Evolutionary conservation across 1,140 invertebrate species (phyloP), one percentile per base, ranked within the genome.

Genomic region (Anoplolepis gracilipes): DNA sequence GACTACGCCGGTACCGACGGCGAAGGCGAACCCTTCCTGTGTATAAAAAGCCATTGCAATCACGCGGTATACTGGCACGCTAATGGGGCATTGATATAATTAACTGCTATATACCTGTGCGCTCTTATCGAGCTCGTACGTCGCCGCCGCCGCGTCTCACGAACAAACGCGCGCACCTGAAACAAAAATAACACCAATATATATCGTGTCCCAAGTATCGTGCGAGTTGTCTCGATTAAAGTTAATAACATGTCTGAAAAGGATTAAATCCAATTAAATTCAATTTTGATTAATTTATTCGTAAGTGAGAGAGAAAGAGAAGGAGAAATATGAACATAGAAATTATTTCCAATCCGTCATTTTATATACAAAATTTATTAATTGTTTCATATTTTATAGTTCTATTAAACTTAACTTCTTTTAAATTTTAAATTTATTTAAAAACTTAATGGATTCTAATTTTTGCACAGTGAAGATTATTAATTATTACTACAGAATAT

Each of bases 81-180:
- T 91, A 89, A 91, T 91, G 87, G 90, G 87, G 62, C 88, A 87
- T 86, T 91, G 90, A 91, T 91, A 91, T 90, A 91, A 91, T 91
- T 91, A 91, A 91, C 91, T 85, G 59, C 79, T 79, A 85, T 90
- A 89, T 90, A 90, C 86, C 65, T 69, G 85, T 53, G 78, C 81
- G 85, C 86, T 90, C 86, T 90, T 90, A 90, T 90, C 89, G 89
- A 90, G 69, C 62, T 69, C 16, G 22, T 81, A 82, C 67, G 36
- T 72, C 86, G 73, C 64, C 67, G 78, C 39, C 36, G 84, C 39
- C 62, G 36, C 33, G 64, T 39, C 78, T 13, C 69, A 49, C 28
- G 22, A 82, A 67, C n/a, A n/a, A n/a, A n/a, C n/a, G n/a, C 64
- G 85, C 75, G 79, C 62, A 76, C 85, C 77, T 89, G 61, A 70